Conservation (phyloP, 2,888 invertebrate species). For the Gymnocheta viridis region DNA sequence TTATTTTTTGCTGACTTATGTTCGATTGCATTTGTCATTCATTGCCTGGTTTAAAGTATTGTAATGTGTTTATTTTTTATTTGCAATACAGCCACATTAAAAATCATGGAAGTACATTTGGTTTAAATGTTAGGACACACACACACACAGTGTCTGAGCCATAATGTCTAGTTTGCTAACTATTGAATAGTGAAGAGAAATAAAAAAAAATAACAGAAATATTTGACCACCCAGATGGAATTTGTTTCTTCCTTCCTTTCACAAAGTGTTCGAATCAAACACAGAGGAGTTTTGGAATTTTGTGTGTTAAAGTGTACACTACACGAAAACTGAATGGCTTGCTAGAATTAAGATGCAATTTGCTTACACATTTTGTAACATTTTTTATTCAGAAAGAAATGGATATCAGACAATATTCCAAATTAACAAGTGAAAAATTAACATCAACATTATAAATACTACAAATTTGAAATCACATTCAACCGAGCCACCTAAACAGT, state of each 20-base stretch:
- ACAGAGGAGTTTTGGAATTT: neutral
- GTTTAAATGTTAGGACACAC: conserved; percentile 19
- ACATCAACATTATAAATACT: too few relatives aligned
- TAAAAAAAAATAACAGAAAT: neutral
- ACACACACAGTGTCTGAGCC: conserved; percentile 8
- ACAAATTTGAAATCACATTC: too few relatives aligned
- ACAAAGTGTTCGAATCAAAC: neutral
- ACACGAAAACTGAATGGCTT: neutral
- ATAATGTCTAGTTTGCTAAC: neutral
- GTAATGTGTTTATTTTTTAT: neutral
- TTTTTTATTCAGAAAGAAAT: too few relatives aligned
- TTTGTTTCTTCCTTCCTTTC: conserved; percentile 14
- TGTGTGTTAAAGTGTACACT: neutral
- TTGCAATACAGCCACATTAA: neutral
- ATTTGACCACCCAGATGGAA: conserved; percentile 24
- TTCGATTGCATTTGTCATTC: neutral
- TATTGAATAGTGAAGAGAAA: neutral
- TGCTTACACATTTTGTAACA: too few relatives aligned
- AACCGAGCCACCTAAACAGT: too few relatives aligned
- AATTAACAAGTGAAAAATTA: too few relatives aligned
- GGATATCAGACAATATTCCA: too few relatives aligned
- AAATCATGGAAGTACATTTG: conserved; percentile 3
- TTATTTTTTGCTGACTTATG: neutral
- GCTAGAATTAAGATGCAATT: neutral
- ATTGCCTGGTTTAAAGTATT: neutral